Base-by-base conservation (phyloP, 2,888 invertebrate genomes). In the Troilus luridus region DNA sequence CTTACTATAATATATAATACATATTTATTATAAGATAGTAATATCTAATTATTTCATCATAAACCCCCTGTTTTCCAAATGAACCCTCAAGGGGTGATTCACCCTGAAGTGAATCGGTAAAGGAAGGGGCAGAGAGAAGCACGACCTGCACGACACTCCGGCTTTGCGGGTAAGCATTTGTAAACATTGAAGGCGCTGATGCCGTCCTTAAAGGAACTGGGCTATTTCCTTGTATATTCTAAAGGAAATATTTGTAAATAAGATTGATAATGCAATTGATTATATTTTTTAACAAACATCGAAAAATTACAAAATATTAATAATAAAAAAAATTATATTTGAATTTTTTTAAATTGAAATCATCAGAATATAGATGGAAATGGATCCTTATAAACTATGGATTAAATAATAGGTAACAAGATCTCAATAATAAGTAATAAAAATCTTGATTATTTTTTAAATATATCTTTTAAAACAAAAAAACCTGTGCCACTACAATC, bases 71-170 rank as follows among this genome's bases (percentile, higher is more conserved):
- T 21, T 6, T 19, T 62, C n/a, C 10, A 64, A 64, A n/a, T 3
- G n/a, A n/a, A n/a, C 64, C 64, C 64, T n/a, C n/a, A 64, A 19
- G 24, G 24, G 64, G 24, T 67, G 5, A 41, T 41, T 41, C 41
- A 41, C 41, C 41, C 41, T 41, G 24, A 7, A 8, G 10, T 12
- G 24, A 12, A 12, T 14, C 41, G 41, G 17, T 14, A 85, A 41
- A 41, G 56, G 56, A 85, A 85, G 85, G 85, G 85, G 85, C 85
- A 54, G 56, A 58, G n/a, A n/a, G 85, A 85, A 85, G 85, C 85
- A 85, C 56, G 56, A 14, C 14, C 85, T 19, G 85, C 85, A n/a
- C 85, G 85, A 0, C 85, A 56, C 12, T 85, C 5, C 85, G 85
- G 56, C 85, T 85, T 85, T 85, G 85, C 56, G 85, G 85, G 85